Percentiles rank a stretch among this genome's conserved stretches.
Conservation (phyloP, 2,888 invertebrate genomes). For the Stomorhina lunata region DNA sequence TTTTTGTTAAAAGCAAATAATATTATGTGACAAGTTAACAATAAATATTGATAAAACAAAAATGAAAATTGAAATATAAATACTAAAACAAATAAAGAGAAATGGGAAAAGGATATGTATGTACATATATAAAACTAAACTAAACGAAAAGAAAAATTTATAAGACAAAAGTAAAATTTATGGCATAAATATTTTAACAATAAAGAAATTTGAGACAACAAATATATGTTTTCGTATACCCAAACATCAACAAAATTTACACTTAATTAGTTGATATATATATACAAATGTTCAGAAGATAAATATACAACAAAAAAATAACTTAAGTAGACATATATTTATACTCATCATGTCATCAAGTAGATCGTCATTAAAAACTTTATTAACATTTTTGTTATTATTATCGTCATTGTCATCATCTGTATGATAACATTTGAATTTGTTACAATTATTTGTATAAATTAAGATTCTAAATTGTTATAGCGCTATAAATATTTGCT, state of each 20-base stretch:
- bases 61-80: conserved; percentile 46
- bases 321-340: not conserved
- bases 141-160: not conserved
- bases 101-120: not conserved
- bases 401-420: conserved; percentile 31
- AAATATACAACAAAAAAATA: not conserved
- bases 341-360: conserved; percentile 24
- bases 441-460: conserved; percentile 57
- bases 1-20: conserved; percentile 46
- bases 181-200: conserved; percentile 51
- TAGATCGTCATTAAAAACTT: not conserved
- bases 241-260: not conserved
- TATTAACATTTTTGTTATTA: not conserved
- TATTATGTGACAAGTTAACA: conserved; percentile 59
- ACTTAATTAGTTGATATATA: conserved; percentile 21
- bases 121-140: not conserved
- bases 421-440: conserved; percentile 45
- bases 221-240: not conserved
- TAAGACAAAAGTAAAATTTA: conserved; percentile 43
- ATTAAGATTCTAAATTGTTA: conserved; percentile 43
- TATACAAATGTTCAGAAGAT: not conserved
- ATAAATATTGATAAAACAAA: conserved; percentile 64
- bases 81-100: conserved; percentile 4
- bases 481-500: conserved; percentile 41
- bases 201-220: conserved; percentile 40